These are phyloP conservation scores for Xylocopa sonorina DNA, from an alignment of 1,140 invertebrate genomes.

Conservation along the genomic window DNA sequence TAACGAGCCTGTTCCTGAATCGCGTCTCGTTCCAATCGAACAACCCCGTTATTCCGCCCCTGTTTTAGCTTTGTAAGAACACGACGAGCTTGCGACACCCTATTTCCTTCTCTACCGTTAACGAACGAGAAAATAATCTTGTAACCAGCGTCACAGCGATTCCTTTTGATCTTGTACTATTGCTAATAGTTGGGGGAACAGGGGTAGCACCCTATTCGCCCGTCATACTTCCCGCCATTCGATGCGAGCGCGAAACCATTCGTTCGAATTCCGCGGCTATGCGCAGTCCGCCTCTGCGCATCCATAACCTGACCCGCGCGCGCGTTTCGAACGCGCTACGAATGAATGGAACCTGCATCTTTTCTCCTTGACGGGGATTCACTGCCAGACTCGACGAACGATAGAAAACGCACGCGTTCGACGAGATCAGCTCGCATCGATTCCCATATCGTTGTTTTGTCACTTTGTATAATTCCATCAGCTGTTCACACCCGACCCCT, in stretches of 20 bases:
- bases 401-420: conserved; percentile 5
- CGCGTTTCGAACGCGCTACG: neutral
- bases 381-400: conserved; percentile 27
- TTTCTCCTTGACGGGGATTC: neutral
- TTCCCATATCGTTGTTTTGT: conserved; percentile 12
- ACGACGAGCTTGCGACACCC: conserved; percentile 34
- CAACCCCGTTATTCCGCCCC: conserved; percentile 22
- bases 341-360: neutral
- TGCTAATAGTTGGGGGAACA: neutral
- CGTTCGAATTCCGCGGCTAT: neutral
- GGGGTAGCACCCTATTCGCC: too few relatives aligned
- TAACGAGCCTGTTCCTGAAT: conserved; percentile 25
- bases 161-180: neutral
- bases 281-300: neutral
- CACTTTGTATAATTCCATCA: conserved; percentile 16
- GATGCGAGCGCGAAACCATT: conserved; percentile 23
- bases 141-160: conserved; percentile 9
- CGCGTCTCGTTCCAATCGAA: conserved; percentile 23
- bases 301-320: neutral
- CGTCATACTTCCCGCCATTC: neutral
- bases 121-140: conserved; percentile 2
- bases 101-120: conserved; percentile 14
- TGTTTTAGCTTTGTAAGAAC: conserved; percentile 36
- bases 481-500: conserved; percentile 26
- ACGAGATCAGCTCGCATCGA: conserved; percentile 36